Conservation (phyloP, 2,888 invertebrate species). For the Drosophila nigricruria region DNA sequence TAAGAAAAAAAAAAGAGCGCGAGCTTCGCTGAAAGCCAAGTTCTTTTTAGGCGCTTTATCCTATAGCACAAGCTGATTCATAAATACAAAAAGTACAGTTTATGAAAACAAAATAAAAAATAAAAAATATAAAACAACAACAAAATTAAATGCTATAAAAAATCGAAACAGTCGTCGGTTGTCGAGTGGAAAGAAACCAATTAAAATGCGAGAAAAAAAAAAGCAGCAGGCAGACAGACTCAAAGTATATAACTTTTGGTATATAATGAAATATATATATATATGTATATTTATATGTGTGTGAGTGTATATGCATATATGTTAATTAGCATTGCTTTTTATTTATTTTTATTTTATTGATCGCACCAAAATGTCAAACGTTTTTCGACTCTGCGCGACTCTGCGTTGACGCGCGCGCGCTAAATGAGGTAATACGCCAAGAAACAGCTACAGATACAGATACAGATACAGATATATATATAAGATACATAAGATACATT, state of each 20-base stretch:
- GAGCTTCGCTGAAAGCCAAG: conserved; percentile 20
- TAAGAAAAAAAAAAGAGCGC: conserved; percentile 18
- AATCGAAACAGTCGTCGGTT: conserved; percentile 63
- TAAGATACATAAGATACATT: conserved; percentile 1
- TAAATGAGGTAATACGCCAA: conserved; percentile 73
- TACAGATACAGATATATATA: conserved; percentile 12
- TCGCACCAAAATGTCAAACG: conserved; percentile 80
- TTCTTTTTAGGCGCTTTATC: conserved; percentile 9
- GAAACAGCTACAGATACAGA: conserved; percentile 17
- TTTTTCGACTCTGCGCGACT: conserved; percentile 60
- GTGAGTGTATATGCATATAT: conserved; percentile 62
- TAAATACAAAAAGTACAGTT: conserved; percentile 73
- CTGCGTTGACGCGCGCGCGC: conserved; percentile 41
- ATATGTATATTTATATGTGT: conserved; percentile 29
- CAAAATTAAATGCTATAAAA: conserved; percentile 38
- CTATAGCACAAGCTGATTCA: conserved; percentile 36
- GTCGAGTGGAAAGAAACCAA: conserved; percentile 77
- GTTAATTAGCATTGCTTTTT: conserved; percentile 76
- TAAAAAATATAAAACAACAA: conserved; percentile 17
- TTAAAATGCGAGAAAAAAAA: conserved; percentile 63
- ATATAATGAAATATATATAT: conserved; percentile 51
- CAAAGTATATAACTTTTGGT: conserved; percentile 22
- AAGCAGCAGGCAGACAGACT: conserved; percentile 23
- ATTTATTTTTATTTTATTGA: conserved; percentile 67
- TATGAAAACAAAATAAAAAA: conserved; percentile 56